phyloP scores from a whole-genome alignment of 92 coral and sea anemone species.

The Epizoanthus scotinus region DNA sequence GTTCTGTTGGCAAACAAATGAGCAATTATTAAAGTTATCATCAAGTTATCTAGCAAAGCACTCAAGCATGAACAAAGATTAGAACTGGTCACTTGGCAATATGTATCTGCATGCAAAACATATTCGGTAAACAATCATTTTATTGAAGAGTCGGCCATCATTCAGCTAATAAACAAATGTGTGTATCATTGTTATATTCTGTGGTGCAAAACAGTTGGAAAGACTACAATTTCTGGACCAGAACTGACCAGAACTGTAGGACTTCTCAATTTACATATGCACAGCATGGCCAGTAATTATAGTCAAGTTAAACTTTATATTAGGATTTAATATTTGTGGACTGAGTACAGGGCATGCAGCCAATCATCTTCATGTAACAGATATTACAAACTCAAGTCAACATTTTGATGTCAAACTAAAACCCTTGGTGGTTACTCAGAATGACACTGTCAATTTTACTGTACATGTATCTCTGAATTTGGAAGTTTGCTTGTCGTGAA shows the following conservation, averaged over 20 bases:
- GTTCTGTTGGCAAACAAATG: neutral
- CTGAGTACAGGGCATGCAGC: neutral
- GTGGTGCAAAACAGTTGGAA: neutral
- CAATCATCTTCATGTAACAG: neutral
- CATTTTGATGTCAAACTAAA: no score
- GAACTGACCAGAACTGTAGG: neutral
- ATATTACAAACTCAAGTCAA: neutral
- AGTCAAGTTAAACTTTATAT: neutral
- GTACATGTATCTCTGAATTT: no score
- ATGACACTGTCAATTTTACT: no score
- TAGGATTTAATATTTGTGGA: no score
- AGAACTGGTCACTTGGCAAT: neutral
- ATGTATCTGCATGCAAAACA: conserved; percentile 11
- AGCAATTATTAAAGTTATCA: neutral
- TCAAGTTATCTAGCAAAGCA: conserved; percentile 11
- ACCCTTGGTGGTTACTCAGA: no score
- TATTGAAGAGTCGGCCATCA: neutral
- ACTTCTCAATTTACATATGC: neutral
- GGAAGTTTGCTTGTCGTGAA: no score
- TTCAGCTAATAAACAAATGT: neutral
- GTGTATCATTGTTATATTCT: neutral
- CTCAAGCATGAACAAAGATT: conserved; percentile 15
- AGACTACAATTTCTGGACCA: neutral
- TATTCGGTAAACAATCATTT: conserved; percentile 6
- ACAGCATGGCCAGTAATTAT: neutral